Percentiles rank a stretch among this genome's conserved stretches.
Conservation (phyloP, 2,113 vertebrate species). For the Megaceryle maxima region DNA sequence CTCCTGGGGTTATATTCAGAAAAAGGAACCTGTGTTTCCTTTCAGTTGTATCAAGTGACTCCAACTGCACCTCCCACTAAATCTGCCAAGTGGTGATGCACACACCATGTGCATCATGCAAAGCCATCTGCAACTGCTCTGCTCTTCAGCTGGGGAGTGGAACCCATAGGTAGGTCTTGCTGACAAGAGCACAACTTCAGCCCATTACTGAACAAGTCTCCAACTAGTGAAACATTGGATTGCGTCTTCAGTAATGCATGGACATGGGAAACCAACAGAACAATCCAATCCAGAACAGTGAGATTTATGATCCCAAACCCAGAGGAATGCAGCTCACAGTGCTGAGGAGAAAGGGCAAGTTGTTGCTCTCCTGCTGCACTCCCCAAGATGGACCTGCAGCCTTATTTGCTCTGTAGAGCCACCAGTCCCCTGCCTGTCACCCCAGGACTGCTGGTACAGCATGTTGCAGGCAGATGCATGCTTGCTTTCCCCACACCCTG, state of each 20-base stretch:
- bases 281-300: neutral
- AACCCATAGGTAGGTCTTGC: rapidly evolving
- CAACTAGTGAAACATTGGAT: neutral
- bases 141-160: neutral
- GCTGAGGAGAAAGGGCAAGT: neutral
- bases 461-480: neutral
- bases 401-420: neutral
- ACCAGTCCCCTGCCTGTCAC: rapidly evolving
- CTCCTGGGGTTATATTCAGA: neutral
- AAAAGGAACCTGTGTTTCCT: neutral
- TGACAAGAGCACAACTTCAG: neutral
- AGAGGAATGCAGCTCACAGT: rapidly evolving
- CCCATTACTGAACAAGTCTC: neutral
- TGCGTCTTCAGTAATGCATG: neutral
- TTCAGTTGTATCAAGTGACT: neutral
- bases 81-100: neutral
- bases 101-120: no score
- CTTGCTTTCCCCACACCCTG: neutral
- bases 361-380: neutral
- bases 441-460: neutral
- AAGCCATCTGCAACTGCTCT: rapidly evolving
- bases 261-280: neutral
- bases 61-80: neutral
- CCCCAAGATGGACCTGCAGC: neutral
- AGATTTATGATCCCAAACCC: neutral